phyloP scores from a whole-genome alignment of 2,113 vertebrate species.

The Acrocephalus kingi region DNA sequence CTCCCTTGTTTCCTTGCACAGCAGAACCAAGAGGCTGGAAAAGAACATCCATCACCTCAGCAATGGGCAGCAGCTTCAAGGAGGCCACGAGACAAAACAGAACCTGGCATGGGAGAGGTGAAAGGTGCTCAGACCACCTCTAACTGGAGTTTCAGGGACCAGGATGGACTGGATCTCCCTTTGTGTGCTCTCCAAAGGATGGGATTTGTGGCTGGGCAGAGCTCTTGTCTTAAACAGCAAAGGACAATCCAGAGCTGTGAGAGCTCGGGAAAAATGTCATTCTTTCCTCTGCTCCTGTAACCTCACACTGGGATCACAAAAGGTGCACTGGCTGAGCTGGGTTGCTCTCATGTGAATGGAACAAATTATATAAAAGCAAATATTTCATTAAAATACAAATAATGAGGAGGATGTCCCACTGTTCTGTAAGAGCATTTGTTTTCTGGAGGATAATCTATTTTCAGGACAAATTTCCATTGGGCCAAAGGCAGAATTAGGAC shows the following conservation, averaged over 20 bases:
- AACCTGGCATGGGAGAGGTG: neutral
- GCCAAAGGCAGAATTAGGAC: neutral
- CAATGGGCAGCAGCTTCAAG: neutral
- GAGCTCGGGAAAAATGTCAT: neutral
- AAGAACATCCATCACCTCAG: neutral
- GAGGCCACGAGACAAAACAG: neutral
- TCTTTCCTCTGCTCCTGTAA: neutral
- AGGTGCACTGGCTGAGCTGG: neutral
- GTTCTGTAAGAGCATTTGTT: neutral
- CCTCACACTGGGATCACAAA: neutral
- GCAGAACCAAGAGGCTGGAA: neutral
- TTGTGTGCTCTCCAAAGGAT: neutral
- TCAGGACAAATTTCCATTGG: neutral
- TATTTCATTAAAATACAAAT: neutral
- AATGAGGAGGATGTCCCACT: neutral
- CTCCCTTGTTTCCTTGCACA: neutral
- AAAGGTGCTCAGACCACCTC: neutral
- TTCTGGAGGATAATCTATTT: neutral
- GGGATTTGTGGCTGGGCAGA: neutral
- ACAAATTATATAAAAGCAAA: neutral
- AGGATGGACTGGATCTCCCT: neutral
- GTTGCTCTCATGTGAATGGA: neutral
- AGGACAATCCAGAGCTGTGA: neutral
- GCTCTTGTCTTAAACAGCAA: neutral
- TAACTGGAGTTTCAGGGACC: neutral